Conservation (phyloP, 37 sponge, comb jelly and placozoan species). For the Cladorhizidae sp. region DNA sequence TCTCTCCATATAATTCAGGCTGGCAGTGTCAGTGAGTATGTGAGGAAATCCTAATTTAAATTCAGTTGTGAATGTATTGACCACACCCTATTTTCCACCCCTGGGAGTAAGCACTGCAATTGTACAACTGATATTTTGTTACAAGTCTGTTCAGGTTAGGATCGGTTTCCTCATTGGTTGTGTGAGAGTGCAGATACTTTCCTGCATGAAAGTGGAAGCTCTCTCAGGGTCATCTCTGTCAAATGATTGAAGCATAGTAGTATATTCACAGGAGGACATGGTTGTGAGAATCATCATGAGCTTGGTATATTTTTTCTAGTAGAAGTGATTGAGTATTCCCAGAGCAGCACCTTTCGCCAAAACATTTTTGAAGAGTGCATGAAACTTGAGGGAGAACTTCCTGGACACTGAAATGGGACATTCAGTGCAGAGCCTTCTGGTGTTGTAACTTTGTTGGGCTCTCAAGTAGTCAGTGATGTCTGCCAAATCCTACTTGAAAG, state of each 20-base stretch:
- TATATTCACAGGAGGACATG: slow-evolving; percentile 60
- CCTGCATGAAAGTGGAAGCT: background rate
- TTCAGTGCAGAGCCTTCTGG: slow-evolving; percentile 56
- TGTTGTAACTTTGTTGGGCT: slow-evolving; percentile 12
- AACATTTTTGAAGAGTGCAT: background rate
- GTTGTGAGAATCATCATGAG: background rate
- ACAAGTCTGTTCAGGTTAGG: slow-evolving; percentile 64
- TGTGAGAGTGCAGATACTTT: slow-evolving; percentile 58
- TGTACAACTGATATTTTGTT: background rate
- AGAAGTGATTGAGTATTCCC: slow-evolving; percentile 42
- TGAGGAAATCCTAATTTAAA: slow-evolving; percentile 16
- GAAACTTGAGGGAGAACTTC: slow-evolving; percentile 47
- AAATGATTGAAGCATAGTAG: slow-evolving; percentile 14
- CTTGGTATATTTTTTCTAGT: background rate
- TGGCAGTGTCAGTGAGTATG: slow-evolving; percentile 9
- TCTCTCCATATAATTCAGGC: background rate
- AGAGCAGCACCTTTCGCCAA: slow-evolving; percentile 34
- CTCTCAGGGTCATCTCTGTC: too few species aligned
- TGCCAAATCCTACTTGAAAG: background rate
- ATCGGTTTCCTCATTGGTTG: slow-evolving; percentile 37
- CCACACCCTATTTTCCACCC: too few species aligned
- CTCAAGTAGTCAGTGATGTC: slow-evolving; percentile 14
- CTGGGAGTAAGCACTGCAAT: too few species aligned
- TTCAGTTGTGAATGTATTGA: too few species aligned
- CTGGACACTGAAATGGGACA: slow-evolving; percentile 59